Conservation (phyloP, 2,113 vertebrate species). For the Spea bombifrons region DNA sequence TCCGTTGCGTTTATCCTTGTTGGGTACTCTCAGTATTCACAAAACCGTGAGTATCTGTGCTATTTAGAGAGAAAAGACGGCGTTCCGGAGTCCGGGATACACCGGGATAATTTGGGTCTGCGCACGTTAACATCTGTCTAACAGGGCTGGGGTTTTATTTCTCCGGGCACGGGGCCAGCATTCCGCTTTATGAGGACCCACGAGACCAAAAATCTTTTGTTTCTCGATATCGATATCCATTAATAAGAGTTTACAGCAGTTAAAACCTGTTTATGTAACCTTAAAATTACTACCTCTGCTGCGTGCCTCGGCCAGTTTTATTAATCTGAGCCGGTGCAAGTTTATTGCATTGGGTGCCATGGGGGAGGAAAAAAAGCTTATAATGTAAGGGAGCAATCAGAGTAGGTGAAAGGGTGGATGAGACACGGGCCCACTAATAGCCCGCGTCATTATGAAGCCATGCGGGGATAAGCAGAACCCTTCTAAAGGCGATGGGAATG, state of each 20-base stretch:
- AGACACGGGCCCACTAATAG: too few species aligned
- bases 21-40: too few species aligned
- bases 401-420: background rate
- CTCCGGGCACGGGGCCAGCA: slow-evolving; percentile 6
- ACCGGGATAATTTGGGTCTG: background rate
- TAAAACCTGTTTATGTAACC: slow-evolving; percentile 1
- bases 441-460: too few species aligned
- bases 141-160: slow-evolving; percentile 44
- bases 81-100: background rate
- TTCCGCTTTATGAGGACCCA: slow-evolving; percentile 17
- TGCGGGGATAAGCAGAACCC: too few species aligned
- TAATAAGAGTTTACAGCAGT: slow-evolving; percentile 13
- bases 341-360: background rate
- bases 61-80: too few species aligned
- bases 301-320: background rate
- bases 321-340: background rate
- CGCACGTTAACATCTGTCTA: slow-evolving; percentile 14
- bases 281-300: background rate
- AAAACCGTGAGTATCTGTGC: too few species aligned
- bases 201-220: slow-evolving; percentile 5
- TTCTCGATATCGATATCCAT: slow-evolving; percentile 24
- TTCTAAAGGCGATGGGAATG: too few species aligned
- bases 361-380: background rate
- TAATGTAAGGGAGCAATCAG: slow-evolving; percentile 17
- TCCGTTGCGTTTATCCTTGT: too few species aligned